phyloP scores from a whole-genome alignment of 30 jellyfish, hydroid and myxozoan species.

The Aurelia sp. region DNA sequence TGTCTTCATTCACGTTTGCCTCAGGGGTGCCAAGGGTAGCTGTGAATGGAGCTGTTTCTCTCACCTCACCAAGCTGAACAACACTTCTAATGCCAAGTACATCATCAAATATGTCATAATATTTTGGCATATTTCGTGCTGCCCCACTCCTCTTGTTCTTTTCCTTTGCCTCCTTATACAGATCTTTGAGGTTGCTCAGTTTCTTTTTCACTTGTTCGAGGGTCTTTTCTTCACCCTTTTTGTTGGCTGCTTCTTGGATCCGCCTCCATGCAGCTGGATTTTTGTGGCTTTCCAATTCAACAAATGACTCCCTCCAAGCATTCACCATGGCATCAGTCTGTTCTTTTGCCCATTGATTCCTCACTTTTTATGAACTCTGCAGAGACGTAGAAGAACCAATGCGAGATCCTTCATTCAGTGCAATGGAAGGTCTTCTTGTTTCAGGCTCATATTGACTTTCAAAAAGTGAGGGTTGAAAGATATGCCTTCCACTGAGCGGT shows the following conservation, averaged over 20 bases:
- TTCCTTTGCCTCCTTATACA: slow-evolving; percentile 13
- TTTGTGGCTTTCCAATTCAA: slow-evolving; percentile 8
- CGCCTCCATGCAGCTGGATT: slow-evolving; percentile 24
- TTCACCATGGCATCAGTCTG: slow-evolving; percentile 1
- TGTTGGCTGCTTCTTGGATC: not conserved
- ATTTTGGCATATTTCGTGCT: slow-evolving; percentile 8
- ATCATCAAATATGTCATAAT: not conserved
- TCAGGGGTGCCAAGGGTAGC: not conserved
- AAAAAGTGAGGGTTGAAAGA: not conserved
- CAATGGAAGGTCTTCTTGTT: not conserved
- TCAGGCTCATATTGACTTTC: not conserved
- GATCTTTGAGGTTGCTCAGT: slow-evolving; percentile 7
- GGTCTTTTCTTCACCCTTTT: not conserved
- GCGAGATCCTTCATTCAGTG: not conserved
- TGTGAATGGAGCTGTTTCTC: not conserved
- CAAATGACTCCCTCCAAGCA: slow-evolving; percentile 11
- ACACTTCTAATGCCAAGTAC: slow-evolving; percentile 9
- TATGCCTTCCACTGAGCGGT: not conserved
- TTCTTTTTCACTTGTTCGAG: slow-evolving; percentile 13
- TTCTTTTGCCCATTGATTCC: not conserved
- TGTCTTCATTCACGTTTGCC: too few relatives aligned
- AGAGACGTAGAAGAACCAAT: not conserved
- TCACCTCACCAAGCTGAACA: not conserved
- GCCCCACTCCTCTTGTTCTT: slow-evolving; percentile 26
- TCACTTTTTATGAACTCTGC: not conserved